Conservation (phyloP, 1,140 invertebrate species). For the Anastrepha obliqua region DNA sequence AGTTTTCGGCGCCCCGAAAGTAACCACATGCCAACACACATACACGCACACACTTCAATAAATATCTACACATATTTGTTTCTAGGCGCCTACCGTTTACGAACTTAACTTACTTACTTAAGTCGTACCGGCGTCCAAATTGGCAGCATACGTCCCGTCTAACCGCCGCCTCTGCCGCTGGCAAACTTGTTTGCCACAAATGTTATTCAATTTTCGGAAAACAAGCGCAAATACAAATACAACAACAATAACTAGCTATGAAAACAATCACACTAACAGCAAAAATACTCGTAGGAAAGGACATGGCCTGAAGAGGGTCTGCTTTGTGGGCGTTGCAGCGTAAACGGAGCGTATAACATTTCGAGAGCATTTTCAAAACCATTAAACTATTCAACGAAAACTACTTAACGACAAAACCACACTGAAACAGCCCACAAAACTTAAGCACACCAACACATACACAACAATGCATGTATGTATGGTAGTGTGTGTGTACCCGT, state of each 20-base stretch:
- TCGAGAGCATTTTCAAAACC: constrained; percentile 19
- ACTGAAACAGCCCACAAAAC: constrained; percentile 21
- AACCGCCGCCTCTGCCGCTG: background rate
- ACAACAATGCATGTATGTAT: background rate
- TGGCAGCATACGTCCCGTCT: background rate
- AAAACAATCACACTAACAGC: constrained; percentile 9
- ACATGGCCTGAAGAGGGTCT: background rate
- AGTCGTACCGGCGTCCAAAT: background rate
- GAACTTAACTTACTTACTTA: background rate
- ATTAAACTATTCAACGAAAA: constrained; percentile 45
- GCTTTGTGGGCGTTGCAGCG: background rate
- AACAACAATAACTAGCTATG: background rate
- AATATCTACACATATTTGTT: background rate
- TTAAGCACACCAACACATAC: constrained; percentile 12
- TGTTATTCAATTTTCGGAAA: constrained; percentile 42
- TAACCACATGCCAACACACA: background rate
- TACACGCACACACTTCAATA: background rate
- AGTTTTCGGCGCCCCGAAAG: background rate
- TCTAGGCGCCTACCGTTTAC: background rate
- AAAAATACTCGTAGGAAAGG: background rate
- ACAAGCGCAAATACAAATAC: constrained; percentile 3
- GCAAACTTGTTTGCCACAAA: constrained; percentile 35
- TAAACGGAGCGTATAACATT: background rate
- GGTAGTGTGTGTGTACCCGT: background rate
- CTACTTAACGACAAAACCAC: constrained; percentile 46